Conservation (phyloP, 2,797 vertebrate species). For the Phylloscopus collybita region DNA sequence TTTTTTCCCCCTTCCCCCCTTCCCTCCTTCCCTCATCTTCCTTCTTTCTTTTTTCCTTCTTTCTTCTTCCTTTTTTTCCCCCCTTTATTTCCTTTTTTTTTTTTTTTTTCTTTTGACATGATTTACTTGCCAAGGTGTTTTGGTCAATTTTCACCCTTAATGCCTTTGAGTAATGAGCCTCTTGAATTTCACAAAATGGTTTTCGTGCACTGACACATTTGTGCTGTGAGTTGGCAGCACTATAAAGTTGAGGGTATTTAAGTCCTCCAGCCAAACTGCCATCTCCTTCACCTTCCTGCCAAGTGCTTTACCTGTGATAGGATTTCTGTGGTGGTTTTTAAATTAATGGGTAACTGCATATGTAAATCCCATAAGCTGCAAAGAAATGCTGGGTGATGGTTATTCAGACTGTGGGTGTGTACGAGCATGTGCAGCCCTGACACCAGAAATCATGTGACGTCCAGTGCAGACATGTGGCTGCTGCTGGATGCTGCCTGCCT, state of each 20-base stretch:
- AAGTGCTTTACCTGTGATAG: slow-evolving; percentile 1
- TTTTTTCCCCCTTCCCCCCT: too few relatives aligned
- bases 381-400: background rate
- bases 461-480: background rate
- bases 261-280: background rate
- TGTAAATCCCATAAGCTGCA: background rate
- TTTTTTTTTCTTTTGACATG: background rate
- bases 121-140: background rate
- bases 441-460: rapidly evolving
- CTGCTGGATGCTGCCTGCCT: background rate
- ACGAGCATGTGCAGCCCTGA: background rate
- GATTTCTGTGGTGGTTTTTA: background rate
- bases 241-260: slow-evolving; percentile 14
- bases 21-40: too few relatives aligned
- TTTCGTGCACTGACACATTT: background rate
- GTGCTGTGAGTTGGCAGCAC: background rate
- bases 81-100: background rate
- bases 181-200: background rate
- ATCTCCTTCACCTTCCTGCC: background rate
- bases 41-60: too few relatives aligned
- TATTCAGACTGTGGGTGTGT: background rate
- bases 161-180: slow-evolving; percentile 3
- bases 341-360: background rate
- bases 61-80: too few relatives aligned
- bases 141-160: slow-evolving; percentile 34